A percentile compares a stretch with the other conserved stretches of the same genome.
These are phyloP conservation scores for Atta colombica DNA, from an alignment of 1,140 invertebrate genomes.

Conservation along the genomic window DNA sequence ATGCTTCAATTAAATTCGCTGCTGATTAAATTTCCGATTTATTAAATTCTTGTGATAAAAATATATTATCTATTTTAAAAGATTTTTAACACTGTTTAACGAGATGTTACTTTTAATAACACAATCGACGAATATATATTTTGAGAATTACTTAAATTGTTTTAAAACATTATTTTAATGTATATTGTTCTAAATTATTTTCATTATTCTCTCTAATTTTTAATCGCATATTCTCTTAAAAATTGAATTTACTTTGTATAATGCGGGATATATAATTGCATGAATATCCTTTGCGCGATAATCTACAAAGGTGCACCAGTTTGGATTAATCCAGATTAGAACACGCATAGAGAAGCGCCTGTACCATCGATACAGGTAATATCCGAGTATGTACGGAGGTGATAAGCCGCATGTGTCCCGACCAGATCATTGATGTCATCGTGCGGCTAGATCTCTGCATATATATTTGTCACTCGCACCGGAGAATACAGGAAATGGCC, in stretches of 20 bases:
- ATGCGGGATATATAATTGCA: not conserved
- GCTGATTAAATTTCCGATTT: slow-evolving; percentile 20
- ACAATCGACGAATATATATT: not conserved
- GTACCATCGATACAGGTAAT: slow-evolving; percentile 25
- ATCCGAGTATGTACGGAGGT: slow-evolving; percentile 70
- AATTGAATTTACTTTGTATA: not conserved
- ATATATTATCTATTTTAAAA: not conserved
- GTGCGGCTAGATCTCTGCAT: slow-evolving; percentile 46
- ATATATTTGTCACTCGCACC: slow-evolving; percentile 60
- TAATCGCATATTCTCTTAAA: not conserved
- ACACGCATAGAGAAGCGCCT: slow-evolving; percentile 50
- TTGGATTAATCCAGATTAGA: slow-evolving; percentile 76
- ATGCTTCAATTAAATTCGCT: slow-evolving; percentile 15
- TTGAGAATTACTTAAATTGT: not conserved
- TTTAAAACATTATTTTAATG: not conserved
- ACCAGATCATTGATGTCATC: slow-evolving; percentile 69
- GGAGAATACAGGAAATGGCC: slow-evolving; percentile 63
- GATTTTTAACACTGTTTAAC: not conserved
- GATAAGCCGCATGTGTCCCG: slow-evolving; percentile 73
- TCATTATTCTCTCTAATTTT: not conserved
- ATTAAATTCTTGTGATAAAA: not conserved
- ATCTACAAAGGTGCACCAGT: slow-evolving; percentile 66
- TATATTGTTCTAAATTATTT: not conserved
- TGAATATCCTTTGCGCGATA: slow-evolving; percentile 31
- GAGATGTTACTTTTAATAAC: not conserved